phyloP scores from a whole-genome alignment of 2,888 invertebrate species.

The Caenorhabditis imperialis region DNA sequence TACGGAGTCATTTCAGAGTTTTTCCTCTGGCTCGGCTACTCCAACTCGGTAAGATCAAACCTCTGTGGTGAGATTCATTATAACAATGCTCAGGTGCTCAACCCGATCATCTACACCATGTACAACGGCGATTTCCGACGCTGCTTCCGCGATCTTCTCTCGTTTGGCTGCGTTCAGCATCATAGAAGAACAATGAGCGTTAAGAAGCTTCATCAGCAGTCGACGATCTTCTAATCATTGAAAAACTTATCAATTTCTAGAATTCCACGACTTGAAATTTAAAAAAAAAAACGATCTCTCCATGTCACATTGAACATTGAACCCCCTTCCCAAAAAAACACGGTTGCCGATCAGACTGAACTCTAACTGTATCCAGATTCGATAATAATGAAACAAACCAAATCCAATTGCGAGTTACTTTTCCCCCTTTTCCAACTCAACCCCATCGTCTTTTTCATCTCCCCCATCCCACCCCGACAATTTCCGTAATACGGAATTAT shows the following conservation, averaged over 20 bases:
- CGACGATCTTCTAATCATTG: slow-evolving; percentile 65
- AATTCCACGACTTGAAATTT: background rate
- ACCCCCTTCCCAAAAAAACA: slow-evolving; percentile 2
- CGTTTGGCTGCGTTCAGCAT: slow-evolving; percentile 76
- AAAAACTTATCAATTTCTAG: slow-evolving; percentile 28
- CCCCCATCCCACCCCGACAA: background rate
- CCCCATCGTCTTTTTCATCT: slow-evolving; percentile 19
- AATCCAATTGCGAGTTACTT: slow-evolving; percentile 32
- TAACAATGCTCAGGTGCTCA: slow-evolving; percentile 67
- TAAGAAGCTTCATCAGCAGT: slow-evolving; percentile 77
- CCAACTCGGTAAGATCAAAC: slow-evolving; percentile 74
- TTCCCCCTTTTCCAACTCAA: no score
- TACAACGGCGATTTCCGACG: slow-evolving; percentile 78
- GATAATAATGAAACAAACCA: no score
- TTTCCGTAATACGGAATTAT: no score
- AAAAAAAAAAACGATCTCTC: no score
- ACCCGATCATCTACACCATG: slow-evolving; percentile 78
- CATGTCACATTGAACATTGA: no score
- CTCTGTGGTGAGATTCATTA: background rate
- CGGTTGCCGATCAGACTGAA: slow-evolving; percentile 33
- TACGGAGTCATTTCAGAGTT: slow-evolving; percentile 75
- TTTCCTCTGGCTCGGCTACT: slow-evolving; percentile 79
- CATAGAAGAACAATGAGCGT: slow-evolving; percentile 77
- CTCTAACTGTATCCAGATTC: slow-evolving; percentile 10
- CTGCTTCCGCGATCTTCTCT: slow-evolving; percentile 78